A percentile compares a stretch with the other conserved stretches of the same genome.
phyloP scores from a whole-genome alignment of 1,140 invertebrate species.

The Drosophila gunungcola region DNA sequence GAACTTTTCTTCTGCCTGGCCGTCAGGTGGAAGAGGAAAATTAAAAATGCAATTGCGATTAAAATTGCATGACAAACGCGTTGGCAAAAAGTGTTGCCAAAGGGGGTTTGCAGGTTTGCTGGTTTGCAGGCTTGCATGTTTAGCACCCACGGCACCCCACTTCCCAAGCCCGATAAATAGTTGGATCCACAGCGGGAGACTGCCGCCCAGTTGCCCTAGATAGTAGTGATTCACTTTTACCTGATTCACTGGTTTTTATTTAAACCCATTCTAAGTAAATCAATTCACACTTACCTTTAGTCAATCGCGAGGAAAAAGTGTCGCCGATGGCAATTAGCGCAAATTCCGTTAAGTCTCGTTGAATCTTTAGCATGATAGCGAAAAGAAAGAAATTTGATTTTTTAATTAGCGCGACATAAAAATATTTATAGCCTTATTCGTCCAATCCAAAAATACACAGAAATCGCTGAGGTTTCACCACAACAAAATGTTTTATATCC shows the following conservation, averaged over 20 bases:
- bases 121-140: slow-evolving; percentile 59
- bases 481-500: slow-evolving; percentile 18
- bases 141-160: slow-evolving; percentile 30
- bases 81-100: slow-evolving; percentile 65
- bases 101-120: slow-evolving; percentile 65
- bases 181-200: slow-evolving; percentile 18
- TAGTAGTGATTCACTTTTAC: slow-evolving; percentile 40
- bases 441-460: slow-evolving; percentile 38
- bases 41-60: slow-evolving; percentile 83
- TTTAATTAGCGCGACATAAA: slow-evolving; percentile 57
- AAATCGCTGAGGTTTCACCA: slow-evolving; percentile 15
- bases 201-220: slow-evolving; percentile 9
- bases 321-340: slow-evolving; percentile 39
- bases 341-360: slow-evolving; percentile 38
- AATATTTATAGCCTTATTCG: slow-evolving; percentile 33
- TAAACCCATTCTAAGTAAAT: slow-evolving; percentile 28
- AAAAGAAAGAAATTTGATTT: slow-evolving; percentile 42
- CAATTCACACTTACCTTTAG: slow-evolving; percentile 73
- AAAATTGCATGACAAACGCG: slow-evolving; percentile 82
- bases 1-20: slow-evolving; percentile 16
- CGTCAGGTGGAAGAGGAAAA: slow-evolving; percentile 80
- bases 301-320: slow-evolving; percentile 49
- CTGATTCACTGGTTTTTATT: slow-evolving; percentile 30
- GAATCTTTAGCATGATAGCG: slow-evolving; percentile 3
- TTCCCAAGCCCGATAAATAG: slow-evolving; percentile 37